phyloP scores from a whole-genome alignment of 2,113 vertebrate species.

The Coreoperca whiteheadi region DNA sequence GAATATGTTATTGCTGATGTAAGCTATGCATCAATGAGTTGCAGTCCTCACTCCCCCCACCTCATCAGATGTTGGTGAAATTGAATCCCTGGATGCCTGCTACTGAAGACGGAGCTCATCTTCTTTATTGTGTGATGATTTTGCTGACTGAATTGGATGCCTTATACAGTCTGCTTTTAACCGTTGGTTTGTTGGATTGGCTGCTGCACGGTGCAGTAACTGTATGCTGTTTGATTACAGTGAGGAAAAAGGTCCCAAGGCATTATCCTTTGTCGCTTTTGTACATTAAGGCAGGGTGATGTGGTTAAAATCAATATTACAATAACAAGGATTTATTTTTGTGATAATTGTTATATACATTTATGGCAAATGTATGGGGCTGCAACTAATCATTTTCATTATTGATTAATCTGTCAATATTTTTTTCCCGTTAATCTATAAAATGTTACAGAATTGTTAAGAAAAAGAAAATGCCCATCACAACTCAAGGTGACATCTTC shows the following conservation, averaged over 20 bases:
- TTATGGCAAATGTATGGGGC: not conserved
- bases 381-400: not conserved
- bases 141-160: constrained; percentile 66
- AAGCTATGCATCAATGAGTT: constrained; percentile 68
- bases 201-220: not conserved
- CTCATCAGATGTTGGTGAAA: constrained; percentile 65
- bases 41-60: not conserved
- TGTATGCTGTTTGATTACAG: not conserved
- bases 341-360: not conserved
- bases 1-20: constrained; percentile 77
- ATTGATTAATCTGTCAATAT: not conserved
- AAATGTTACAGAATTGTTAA: not conserved
- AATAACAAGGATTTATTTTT: not conserved
- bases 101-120: constrained; percentile 49
- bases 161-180: constrained; percentile 29
- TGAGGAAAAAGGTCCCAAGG: not conserved
- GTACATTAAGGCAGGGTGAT: not conserved
- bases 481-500: not conserved
- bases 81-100: constrained; percentile 59
- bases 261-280: constrained; percentile 2
- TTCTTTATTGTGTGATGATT: constrained; percentile 66
- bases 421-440: not conserved
- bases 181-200: constrained; percentile 13
- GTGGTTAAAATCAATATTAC: not conserved
- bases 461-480: not conserved